Base-by-base conservation (phyloP, 2,113 vertebrate genomes). In the Phasianus colchicus region DNA sequence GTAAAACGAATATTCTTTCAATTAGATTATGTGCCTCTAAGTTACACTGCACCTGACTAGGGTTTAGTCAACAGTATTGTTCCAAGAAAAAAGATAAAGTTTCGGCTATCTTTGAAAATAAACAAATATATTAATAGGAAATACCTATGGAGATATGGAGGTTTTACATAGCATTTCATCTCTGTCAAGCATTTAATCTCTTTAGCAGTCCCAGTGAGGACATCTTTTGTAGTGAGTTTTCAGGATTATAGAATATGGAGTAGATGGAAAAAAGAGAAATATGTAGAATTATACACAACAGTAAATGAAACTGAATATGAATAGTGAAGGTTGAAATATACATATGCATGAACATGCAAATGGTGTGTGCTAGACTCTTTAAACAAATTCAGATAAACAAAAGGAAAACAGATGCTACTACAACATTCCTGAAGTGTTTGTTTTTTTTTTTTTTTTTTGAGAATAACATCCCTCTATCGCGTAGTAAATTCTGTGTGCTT, bases 231-330 rank as follows among this genome's bases (percentile, higher is more conserved):
- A 38, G 25, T 84, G 24, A 72, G 2, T 42, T 84, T 2, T 1
- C 24, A 47, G 47, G 11, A 29, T 50, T 88, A 17, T 3, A 61
- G 27, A 8, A 72, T 22, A 32, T 0, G 0, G 6, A 50, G 14
- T 5, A 72, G 22, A 72, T 2, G 1, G 34, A 6, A 24, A 8
- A 6, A 8, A 57, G 66, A 34, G 1, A 1, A 24, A 15, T 47
- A 2, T 77, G 10, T 27, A 64, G 18, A 24, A 22, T 50, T 8
- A 7, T 84, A 24, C 29, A 6, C 6, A 69, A 14, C 29, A 18
- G 9, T 47, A 40, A n/a, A 67, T 47, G 36, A 79, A 86, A 55
- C 3, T 12, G 38, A 79, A 43, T 13, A 38, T 45, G 18, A 52
- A 76, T 6, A 42, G 10, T 58, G 38, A 90, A 86, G 22, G 54